Percentiles rank a stretch among this genome's conserved stretches.
Conservation (phyloP, 2,888 invertebrate genomes). For the Amiota minor region DNA sequence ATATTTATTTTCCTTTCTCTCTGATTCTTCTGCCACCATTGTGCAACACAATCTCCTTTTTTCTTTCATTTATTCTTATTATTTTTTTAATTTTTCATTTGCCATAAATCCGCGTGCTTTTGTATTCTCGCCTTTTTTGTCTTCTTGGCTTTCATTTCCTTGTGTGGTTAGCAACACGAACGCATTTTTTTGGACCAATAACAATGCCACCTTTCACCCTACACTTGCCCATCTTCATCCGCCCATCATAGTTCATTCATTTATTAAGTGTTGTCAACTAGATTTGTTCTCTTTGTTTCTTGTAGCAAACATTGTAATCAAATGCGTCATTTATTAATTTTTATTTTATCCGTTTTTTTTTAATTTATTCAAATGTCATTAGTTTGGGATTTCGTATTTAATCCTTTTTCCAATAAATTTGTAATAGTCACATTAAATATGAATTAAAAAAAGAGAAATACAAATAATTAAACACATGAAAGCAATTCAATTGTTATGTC, state of each 20-base stretch:
- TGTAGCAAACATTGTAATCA: background rate
- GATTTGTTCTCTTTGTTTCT: background rate
- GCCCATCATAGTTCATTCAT: background rate
- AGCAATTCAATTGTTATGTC: no score
- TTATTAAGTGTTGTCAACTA: background rate
- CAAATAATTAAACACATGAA: no score
- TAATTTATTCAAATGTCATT: background rate
- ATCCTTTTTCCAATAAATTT: background rate
- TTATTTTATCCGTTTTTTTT: background rate
- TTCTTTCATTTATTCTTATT: background rate
- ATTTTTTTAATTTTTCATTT: conserved; percentile 7
- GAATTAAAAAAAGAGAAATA: no score
- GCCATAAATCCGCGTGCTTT: conserved; percentile 11
- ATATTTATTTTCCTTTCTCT: background rate
- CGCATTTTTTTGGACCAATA: background rate
- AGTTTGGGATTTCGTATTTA: background rate
- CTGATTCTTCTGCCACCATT: background rate
- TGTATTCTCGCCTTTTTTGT: no score
- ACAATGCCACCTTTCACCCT: background rate
- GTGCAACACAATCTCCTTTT: background rate
- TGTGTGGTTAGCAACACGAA: no score
- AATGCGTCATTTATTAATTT: conserved; percentile 2
- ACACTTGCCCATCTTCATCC: background rate
- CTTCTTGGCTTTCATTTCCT: no score
- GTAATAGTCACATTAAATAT: no score